These are phyloP conservation scores for Ammospiza maritima DNA, from an alignment of 2,797 vertebrate genomes.

Conservation along the genomic window DNA sequence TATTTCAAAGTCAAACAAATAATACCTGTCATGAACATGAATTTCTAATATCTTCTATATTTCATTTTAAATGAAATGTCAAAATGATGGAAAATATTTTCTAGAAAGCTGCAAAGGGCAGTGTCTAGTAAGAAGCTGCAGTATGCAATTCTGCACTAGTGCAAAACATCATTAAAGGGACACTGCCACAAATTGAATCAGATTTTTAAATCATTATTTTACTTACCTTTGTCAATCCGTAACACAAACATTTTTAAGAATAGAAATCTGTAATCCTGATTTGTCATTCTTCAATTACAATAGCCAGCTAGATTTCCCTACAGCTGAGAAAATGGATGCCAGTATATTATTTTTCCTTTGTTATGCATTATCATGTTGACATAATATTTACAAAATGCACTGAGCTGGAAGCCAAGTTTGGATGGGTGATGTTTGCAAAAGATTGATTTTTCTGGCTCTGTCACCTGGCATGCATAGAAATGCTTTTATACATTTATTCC, in stretches of 20 bases:
- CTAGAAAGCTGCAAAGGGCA: slow-evolving; percentile 77
- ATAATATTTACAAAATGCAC: slow-evolving; percentile 8
- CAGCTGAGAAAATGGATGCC: slow-evolving; percentile 41
- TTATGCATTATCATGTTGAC: background rate
- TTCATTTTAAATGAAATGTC: slow-evolving; percentile 86
- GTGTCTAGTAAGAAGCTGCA: slow-evolving; percentile 32
- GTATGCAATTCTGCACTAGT: slow-evolving; percentile 27
- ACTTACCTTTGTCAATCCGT: slow-evolving; percentile 48
- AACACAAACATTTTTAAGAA: slow-evolving; percentile 38
- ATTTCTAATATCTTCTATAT: slow-evolving; percentile 82
- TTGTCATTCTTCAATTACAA: background rate
- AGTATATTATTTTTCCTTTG: slow-evolving; percentile 10
- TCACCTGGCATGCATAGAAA: background rate
- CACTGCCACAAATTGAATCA: background rate
- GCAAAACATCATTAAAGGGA: slow-evolving; percentile 45
- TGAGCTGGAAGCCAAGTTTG: slow-evolving; percentile 10
- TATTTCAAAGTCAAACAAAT: slow-evolving; percentile 85
- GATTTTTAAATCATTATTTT: slow-evolving; percentile 59
- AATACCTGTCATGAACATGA: slow-evolving; percentile 82
- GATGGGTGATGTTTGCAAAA: background rate
- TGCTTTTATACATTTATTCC: slow-evolving; percentile 1
- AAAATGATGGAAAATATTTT: slow-evolving; percentile 84
- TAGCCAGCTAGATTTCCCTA: background rate
- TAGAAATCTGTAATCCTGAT: slow-evolving; percentile 53
- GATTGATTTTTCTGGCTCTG: slow-evolving; percentile 35